phyloP scores from a whole-genome alignment of 2,113 vertebrate species.

The Sinocyclocheilus grahami region DNA sequence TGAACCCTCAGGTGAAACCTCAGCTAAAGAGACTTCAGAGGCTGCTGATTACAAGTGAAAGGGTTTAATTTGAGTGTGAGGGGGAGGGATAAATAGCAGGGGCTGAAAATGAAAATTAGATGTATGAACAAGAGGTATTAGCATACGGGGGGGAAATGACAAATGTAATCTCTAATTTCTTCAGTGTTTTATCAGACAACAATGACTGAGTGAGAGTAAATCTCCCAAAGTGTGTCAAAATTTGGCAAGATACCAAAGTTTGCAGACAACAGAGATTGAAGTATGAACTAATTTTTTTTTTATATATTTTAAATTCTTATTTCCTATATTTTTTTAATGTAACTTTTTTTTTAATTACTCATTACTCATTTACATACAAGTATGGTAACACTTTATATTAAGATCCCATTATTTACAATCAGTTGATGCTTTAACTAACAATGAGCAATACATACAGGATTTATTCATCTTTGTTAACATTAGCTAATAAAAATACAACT shows the following conservation, averaged over 20 bases:
- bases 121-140: neutral
- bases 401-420: neutral
- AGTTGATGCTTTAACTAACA: neutral
- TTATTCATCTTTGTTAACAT: neutral
- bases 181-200: neutral
- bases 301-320: too few relatives aligned
- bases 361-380: too few relatives aligned
- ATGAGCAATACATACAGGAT: neutral
- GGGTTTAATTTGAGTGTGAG: neutral
- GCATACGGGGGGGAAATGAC: neutral
- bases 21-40: constrained; percentile 13
- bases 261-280: too few relatives aligned
- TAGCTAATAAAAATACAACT: neutral
- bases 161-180: neutral
- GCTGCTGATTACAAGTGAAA: neutral
- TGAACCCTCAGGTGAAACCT: constrained; percentile 28
- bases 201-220: neutral
- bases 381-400: neutral
- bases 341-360: too few relatives aligned
- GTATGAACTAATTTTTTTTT: too few relatives aligned
- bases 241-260: neutral
- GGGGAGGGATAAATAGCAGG: neutral
- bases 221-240: neutral
- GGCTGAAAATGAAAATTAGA: neutral
- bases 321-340: too few relatives aligned